A percentile compares a stretch with the other conserved stretches of the same genome.
Conservation (phyloP, 2,888 invertebrate genomes). For the Gortyna flavago region DNA sequence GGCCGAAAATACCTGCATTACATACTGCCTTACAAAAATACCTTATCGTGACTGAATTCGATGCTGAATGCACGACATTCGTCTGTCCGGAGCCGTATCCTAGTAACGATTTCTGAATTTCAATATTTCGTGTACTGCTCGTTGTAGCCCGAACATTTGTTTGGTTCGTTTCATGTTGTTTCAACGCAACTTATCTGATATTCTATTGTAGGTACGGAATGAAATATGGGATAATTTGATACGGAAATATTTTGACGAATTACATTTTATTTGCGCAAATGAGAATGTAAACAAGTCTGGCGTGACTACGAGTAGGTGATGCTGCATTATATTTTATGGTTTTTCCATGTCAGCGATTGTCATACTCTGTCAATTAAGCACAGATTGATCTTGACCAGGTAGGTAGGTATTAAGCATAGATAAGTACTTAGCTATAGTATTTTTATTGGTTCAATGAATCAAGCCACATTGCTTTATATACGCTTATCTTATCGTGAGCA, state of each 20-base stretch:
- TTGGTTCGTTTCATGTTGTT: conserved; percentile 40
- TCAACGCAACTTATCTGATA: conserved; percentile 21
- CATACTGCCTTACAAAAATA: conserved; percentile 60
- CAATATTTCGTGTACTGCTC: conserved; percentile 77
- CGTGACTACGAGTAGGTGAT: conserved; percentile 35
- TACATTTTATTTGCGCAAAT: conserved; percentile 41
- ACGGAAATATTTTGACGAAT: conserved; percentile 47
- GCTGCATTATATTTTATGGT: conserved; percentile 46
- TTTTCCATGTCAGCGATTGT: conserved; percentile 58
- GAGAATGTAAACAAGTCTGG: conserved; percentile 35
- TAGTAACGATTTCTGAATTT: conserved; percentile 87
- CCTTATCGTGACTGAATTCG: conserved; percentile 78
- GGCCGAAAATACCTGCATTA: conserved; percentile 60
- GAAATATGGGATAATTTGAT: conserved; percentile 29
- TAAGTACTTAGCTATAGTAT: not conserved
- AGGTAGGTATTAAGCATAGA: not conserved
- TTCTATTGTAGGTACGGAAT: conserved; percentile 25
- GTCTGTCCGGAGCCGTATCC: conserved; percentile 79
- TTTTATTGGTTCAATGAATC: not conserved
- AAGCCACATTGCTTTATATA: not conserved
- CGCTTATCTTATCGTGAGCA: conserved; percentile 21
- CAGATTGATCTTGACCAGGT: conserved; percentile 21
- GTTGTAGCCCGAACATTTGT: conserved; percentile 39
- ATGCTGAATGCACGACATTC: conserved; percentile 74
- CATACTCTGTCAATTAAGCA: conserved; percentile 43